Base-by-base conservation (phyloP, 2,888 invertebrate genomes). In the Lithodes maja region DNA sequence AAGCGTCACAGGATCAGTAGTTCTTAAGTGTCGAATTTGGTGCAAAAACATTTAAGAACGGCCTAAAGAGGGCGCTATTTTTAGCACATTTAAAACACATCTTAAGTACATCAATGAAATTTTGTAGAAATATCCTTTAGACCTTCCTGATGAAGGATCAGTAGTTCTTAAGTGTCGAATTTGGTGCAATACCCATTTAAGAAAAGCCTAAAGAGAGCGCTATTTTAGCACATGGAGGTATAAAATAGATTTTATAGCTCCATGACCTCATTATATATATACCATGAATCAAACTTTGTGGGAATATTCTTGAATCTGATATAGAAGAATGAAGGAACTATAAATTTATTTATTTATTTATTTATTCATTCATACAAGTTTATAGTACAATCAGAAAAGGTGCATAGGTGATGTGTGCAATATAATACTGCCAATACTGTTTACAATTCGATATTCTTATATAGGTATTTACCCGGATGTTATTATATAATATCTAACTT, bases 321-420 rank as follows among this genome's bases (percentile, higher is more conserved):
- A 75, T 33, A 33, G 33, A 33, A 33, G 33, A 33, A 33, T 0
- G 33, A 33, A 33, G 33, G 33, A 33, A 33, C 33, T 33, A 0
- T 33, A 33, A 33, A 33, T 33, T 33, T 33, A 33, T 33, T 33
- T 33, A 33, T 33, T 33, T 33, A 33, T 33, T 33, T 33, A 33
- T 33, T 33, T 33, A 33, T 33, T 33, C n/a, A n/a, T n/a, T n/a
- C 33, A 0, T 33, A 33, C 33, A 71, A 17, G n/a, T 3, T 2
- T 71, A 71, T 71, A 71, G n/a, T 5, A 3, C 3, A 17, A 33
- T 33, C 33, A 78, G 78, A 78, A 78, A 78, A 78, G 78, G 78
- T 78, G 78, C 49, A 3, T 78, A 68, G 33, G 33, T 33, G 33
- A 33, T 33, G 33, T 33, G 33, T 33, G 33, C 33, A 33, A 33